phyloP scores from a whole-genome alignment of 2,888 invertebrate species.

The Cheilosia impressa region DNA sequence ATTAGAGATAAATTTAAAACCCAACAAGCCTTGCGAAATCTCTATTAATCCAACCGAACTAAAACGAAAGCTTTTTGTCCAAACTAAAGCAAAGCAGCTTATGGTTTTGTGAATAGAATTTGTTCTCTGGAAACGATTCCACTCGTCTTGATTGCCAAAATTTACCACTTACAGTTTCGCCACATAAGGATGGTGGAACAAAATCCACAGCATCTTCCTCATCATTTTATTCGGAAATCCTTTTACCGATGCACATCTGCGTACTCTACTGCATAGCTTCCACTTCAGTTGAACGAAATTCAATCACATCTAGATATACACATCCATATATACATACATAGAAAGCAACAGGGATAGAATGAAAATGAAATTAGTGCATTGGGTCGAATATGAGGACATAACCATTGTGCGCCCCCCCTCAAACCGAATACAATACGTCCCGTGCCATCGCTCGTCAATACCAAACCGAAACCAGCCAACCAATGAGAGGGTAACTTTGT shows the following conservation, averaged over 20 bases:
- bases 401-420: conserved; percentile 7
- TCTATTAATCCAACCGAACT: neutral
- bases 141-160: neutral
- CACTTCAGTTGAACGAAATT: conserved; percentile 31
- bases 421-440: neutral
- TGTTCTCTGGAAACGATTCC: neutral
- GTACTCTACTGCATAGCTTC: conserved; percentile 11
- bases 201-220: neutral
- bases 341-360: conserved; percentile 9
- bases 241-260: neutral
- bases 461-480: conserved; percentile 1
- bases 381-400: conserved; percentile 47
- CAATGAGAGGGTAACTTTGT: conserved; percentile 22
- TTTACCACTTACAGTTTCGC: neutral
- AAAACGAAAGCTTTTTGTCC: neutral
- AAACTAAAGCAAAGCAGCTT: neutral
- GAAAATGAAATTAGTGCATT: conserved; percentile 57
- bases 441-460: neutral
- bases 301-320: conserved; percentile 15
- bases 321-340: neutral
- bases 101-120: neutral
- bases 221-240: neutral
- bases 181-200: neutral
- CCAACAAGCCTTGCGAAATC: neutral
- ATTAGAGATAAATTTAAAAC: neutral